phyloP scores from a whole-genome alignment of 2,888 invertebrate genomes.

The Lepidonotus clava region DNA sequence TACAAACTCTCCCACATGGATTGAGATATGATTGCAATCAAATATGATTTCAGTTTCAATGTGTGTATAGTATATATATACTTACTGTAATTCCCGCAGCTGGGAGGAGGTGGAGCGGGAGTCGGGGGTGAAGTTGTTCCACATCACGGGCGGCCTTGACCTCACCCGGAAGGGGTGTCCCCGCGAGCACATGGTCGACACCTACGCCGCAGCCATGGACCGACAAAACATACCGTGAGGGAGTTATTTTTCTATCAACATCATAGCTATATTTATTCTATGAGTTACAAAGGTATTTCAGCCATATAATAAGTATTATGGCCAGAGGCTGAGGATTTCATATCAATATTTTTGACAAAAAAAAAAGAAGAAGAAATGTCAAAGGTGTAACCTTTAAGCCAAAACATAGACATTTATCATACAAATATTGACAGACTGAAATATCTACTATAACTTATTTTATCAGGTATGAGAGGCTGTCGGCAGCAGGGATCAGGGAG shows the following conservation, averaged over 20 bases:
- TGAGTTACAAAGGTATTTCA: too few relatives aligned
- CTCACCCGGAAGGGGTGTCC: constrained; percentile 68
- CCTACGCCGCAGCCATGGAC: constrained; percentile 73
- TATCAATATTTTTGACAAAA: too few relatives aligned
- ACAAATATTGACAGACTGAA: not conserved
- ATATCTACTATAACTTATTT: not conserved
- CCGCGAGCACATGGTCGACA: constrained; percentile 66
- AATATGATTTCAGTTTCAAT: too few relatives aligned
- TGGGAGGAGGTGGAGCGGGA: constrained; percentile 76
- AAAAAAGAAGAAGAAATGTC: too few relatives aligned
- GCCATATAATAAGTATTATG: too few relatives aligned
- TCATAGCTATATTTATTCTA: too few relatives aligned
- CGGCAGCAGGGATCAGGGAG: constrained; percentile 65
- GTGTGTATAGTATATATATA: too few relatives aligned
- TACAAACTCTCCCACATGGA: not conserved
- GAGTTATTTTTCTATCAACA: not conserved
- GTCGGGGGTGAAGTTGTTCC: constrained; percentile 75
- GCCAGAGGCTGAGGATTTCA: too few relatives aligned
- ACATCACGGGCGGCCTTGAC: constrained; percentile 73
- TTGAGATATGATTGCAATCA: not conserved
- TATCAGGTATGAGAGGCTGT: constrained; percentile 64
- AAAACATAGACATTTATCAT: not conserved
- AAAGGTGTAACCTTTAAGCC: too few relatives aligned
- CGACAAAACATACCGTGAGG: constrained; percentile 70
- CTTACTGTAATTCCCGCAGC: constrained; percentile 63